phyloP scores from a whole-genome alignment of 2,888 invertebrate genomes.

The Hyppa rectilinea region DNA sequence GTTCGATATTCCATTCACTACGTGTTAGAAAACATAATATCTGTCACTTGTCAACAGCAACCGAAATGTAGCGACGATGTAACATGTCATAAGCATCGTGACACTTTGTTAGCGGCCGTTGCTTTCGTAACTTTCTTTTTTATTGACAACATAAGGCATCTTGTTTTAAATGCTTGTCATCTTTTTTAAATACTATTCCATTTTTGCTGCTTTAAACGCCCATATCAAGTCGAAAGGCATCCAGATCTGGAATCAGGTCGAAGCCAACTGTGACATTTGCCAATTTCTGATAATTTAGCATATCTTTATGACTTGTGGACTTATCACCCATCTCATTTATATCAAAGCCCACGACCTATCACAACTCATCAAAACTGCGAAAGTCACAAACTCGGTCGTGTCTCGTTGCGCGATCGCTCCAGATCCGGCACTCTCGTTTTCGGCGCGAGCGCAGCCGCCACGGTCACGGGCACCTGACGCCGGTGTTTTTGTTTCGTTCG shows the following conservation, averaged over 20 bases:
- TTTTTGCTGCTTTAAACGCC: conserved; percentile 4
- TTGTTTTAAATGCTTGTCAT: conserved; percentile 39
- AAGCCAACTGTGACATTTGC: neutral
- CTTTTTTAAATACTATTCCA: conserved; percentile 22
- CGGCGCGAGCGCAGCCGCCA: conserved; percentile 75
- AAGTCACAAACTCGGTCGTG: conserved; percentile 55
- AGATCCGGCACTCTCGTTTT: conserved; percentile 84
- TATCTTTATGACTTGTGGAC: conserved; percentile 2
- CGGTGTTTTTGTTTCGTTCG: conserved; percentile 66
- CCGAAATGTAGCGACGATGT: conserved; percentile 22
- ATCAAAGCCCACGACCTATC: conserved; percentile 45
- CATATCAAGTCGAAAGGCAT: neutral
- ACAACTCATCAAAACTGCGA: conserved; percentile 59
- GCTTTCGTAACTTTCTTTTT: conserved; percentile 56
- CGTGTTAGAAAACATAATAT: conserved; percentile 22
- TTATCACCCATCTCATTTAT: conserved; percentile 14
- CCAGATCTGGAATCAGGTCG: neutral
- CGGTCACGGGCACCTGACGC: conserved; percentile 83
- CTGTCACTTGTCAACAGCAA: conserved; percentile 13
- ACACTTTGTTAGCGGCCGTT: conserved; percentile 35
- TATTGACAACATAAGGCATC: conserved; percentile 44
- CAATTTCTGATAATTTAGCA: neutral
- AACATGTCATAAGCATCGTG: conserved; percentile 34
- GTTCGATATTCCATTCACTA: conserved; percentile 12
- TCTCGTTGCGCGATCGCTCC: conserved; percentile 75